Evolutionary conservation across 1,140 invertebrate genomes (phyloP), one percentile per base, ranked within the genome.

Genomic region (Drosophila carrolli): DNA sequence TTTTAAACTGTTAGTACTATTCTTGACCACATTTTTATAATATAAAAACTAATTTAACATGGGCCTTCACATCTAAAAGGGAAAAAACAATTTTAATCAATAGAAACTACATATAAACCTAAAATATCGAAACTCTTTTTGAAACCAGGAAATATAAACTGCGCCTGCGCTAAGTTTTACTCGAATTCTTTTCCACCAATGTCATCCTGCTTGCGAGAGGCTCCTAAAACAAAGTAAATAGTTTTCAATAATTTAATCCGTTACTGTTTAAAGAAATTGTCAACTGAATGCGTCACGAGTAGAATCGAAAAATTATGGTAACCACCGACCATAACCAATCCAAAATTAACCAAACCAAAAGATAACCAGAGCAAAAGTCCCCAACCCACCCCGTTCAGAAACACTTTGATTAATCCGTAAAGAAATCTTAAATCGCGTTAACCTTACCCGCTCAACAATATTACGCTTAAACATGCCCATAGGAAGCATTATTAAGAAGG

Each of bases 401-500:
- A 13, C 16, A 23, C n/a, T 14, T 27, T 11, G 40, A 47, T 19
- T 50, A 27, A 58, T 19, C 32, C 43, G 41, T 29, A 48, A 38
- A 55, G 19, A 9, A 35, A 43, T 27, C 55, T n/a, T 19, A 19
- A 44, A 46, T 66, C 14, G 32, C 23, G 11, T 46, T 65, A 16
- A 11, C 44, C 8, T 6, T 16, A 41, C 59, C 59, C 47, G 32
- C 32, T 23, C 61, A 58, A 44, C 11, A 51, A 79, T 48, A 40
- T 35, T 23, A 8, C 7, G 9, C 23, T 75, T 29, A 66, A 91
- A 76, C 78, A 97, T 97, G 96, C 96, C 96, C 61, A 93, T 97
- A 59, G 94, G 95, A 40, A 96, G 94, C 80, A 94, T 97, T 44
- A 93, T 97, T 16, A 95, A 94, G 77, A 95, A 95, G 70, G 96